Evolutionary conservation across 2,113 vertebrate species (phyloP).

Genomic region (Eclectus roratus): DNA sequence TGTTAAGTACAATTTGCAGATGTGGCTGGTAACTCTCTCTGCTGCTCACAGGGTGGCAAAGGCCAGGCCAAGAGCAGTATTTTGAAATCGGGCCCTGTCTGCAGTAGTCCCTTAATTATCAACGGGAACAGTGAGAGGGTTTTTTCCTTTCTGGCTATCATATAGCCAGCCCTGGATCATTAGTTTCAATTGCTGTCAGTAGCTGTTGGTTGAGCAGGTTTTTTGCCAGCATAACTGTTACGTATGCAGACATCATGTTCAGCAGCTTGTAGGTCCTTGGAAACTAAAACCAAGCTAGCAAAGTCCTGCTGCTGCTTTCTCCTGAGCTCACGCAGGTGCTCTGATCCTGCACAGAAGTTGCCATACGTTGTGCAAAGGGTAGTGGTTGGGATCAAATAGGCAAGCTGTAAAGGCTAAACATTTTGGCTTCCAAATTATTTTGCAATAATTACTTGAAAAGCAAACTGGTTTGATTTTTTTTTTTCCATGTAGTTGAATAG

Average conservation of each 20-base stretch:
- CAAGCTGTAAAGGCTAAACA: rapidly evolving
- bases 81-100: neutral
- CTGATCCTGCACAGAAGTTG: neutral
- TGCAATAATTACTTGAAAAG: neutral
- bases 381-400: neutral
- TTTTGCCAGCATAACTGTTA: neutral
- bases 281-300: neutral
- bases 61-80: neutral
- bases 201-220: neutral
- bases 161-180: neutral
- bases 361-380: rapidly evolving
- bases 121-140: rapidly evolving
- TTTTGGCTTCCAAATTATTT: neutral
- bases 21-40: neutral
- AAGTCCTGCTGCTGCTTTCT: neutral
- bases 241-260: neutral
- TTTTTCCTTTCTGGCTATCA: neutral
- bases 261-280: neutral
- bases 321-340: neutral
- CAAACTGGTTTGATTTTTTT: neutral
- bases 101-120: neutral
- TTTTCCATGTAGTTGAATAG: neutral
- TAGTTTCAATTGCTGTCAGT: neutral
- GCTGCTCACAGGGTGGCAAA: neutral
- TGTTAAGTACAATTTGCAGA: rapidly evolving